These are phyloP conservation scores for Phoenoteleia sp. DNA, from an alignment of 2,888 invertebrate species.

Conservation along the genomic window DNA sequence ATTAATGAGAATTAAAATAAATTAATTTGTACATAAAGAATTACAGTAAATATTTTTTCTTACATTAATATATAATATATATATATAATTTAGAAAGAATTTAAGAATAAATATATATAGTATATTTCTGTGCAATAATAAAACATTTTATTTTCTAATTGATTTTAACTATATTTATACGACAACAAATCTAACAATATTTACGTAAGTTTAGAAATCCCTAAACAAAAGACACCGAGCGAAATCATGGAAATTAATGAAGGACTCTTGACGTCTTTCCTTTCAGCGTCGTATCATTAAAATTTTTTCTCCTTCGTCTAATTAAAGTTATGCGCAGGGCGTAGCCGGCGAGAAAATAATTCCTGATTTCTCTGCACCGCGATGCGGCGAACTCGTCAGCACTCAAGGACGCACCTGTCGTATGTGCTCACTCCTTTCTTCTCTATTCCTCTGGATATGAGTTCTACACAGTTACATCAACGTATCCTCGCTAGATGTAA, in stretches of 20 bases:
- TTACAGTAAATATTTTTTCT: no score
- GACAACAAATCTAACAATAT: not conserved
- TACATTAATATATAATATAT: no score
- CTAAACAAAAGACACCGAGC: not conserved
- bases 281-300: conserved; percentile 37
- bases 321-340: conserved; percentile 66
- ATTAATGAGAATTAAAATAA: no score
- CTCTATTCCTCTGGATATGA: not conserved
- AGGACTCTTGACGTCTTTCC: conserved; percentile 14
- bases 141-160: no score
- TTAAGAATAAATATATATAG: no score
- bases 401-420: conserved; percentile 77
- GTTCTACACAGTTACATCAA: not conserved
- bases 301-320: conserved; percentile 63
- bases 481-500: not conserved
- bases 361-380: conserved; percentile 57
- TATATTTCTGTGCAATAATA: no score
- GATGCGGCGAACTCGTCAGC: conserved; percentile 70
- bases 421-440: conserved; percentile 46
- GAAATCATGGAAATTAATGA: not conserved
- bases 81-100: no score
- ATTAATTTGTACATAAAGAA: no score
- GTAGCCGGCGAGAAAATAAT: conserved; percentile 65
- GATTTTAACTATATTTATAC: not conserved
- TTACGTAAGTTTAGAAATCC: not conserved